Base-by-base conservation (phyloP, 2,888 invertebrate genomes). In the Synergus japonicus region DNA sequence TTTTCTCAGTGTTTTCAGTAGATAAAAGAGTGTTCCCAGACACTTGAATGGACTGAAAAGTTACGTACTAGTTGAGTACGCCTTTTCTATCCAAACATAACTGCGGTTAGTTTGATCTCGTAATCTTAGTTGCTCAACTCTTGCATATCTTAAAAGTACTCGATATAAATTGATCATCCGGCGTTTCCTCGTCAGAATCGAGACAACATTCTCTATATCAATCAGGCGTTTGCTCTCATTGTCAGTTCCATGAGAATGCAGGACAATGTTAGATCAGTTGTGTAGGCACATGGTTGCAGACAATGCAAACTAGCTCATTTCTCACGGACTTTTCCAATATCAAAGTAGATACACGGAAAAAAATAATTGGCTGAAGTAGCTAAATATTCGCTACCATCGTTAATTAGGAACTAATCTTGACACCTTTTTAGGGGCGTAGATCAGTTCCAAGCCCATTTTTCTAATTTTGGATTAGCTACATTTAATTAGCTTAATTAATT, bases 11-110 rank as follows among this genome's bases (percentile, higher is more conserved):
- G 49, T 54, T 54, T 69, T 69, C 12, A 37, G 69, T 49, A 49
- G 29, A 73, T 46, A 73, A 37, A 73, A 49, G 54, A 73, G 29
- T 0, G 10, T 4, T n/a, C 29, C 49, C 15, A 29, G 73, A 54
- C 73, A 73, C 54, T 54, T 73, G 54, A 73, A 73, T 73, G 37
- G 54, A 54, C 73, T 73, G 73, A 73, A 73, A 73, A 49, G 73
- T 29, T 37, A 73, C 37, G 49, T 49, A 73, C 49, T 3, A 73
- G 22, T 65, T 37, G 37, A 58, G 63, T 63, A 22, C 63, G 29
- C 63, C 63, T 63, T 29, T 63, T 73, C 49, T 73, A 54, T 73
- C 49, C 7, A 49, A 69, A 69, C 46, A 49, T 29, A 69, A 29
- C 49, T n/a, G 43, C 15, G 69, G 29, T 63, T 69, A 69, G 46